Evolutionary conservation across 2,113 vertebrate species (phyloP).

Genomic region (Atherinomorus stipes): DNA sequence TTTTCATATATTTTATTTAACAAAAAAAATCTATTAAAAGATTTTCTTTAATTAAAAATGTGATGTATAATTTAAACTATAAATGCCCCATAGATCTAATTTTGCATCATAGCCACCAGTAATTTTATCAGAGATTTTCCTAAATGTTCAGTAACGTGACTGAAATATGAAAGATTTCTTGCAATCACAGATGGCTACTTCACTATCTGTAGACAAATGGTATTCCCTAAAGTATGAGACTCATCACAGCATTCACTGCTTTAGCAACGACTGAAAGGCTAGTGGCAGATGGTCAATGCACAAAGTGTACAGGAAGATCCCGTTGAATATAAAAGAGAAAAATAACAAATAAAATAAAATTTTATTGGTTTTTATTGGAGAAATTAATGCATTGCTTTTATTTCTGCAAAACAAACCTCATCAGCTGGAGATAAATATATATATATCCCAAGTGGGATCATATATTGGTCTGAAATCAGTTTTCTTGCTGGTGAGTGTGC

Average conservation of each 20-base stretch:
- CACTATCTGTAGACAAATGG: slow-evolving; percentile 24
- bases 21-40: no score
- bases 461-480: slow-evolving; percentile 17
- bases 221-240: slow-evolving; percentile 33
- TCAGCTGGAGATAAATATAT: slow-evolving; percentile 2
- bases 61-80: no score
- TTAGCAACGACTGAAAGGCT: slow-evolving; percentile 25
- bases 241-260: slow-evolving; percentile 17
- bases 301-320: slow-evolving; percentile 28
- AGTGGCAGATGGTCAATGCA: slow-evolving; percentile 53
- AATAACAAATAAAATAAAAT: no score
- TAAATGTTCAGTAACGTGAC: slow-evolving; percentile 6
- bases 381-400: not conserved
- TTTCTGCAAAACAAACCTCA: not conserved
- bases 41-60: not conserved
- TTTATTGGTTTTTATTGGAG: not conserved
- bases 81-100: not conserved
- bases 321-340: not conserved
- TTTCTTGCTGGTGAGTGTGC: slow-evolving; percentile 22
- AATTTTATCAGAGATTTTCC: slow-evolving; percentile 18
- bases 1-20: no score
- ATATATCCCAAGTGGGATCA: not conserved
- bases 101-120: not conserved
- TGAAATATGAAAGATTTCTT: not conserved
- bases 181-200: slow-evolving; percentile 47